A percentile compares a stretch with the other conserved stretches of the same genome.
Evolutionary conservation across 2,888 invertebrate genomes (phyloP).

Genomic region (Anthophora plumipes): DNA sequence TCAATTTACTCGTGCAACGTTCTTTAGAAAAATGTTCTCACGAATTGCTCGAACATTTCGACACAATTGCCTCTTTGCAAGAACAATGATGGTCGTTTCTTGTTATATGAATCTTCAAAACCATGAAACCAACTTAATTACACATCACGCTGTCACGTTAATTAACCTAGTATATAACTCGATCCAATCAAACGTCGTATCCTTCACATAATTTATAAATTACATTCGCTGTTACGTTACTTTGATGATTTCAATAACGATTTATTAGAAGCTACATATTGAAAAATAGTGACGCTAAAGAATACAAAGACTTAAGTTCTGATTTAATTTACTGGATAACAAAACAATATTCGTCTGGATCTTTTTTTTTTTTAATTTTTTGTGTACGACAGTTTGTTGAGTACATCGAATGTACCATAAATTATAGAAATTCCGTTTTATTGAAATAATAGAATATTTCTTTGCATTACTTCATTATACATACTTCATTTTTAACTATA

Average conservation of each 20-base stretch:
- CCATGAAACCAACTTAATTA: slow-evolving; percentile 49
- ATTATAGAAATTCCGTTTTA: no score
- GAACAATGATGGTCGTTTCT: slow-evolving; percentile 53
- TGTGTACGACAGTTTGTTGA: no score
- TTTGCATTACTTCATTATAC: no score
- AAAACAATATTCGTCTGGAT: neutral
- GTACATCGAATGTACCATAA: no score
- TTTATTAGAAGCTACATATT: slow-evolving; percentile 10
- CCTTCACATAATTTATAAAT: neutral
- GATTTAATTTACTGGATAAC: neutral
- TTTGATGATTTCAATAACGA: neutral
- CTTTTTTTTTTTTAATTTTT: no score
- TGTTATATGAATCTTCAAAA: slow-evolving; percentile 38
- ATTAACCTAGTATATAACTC: slow-evolving; percentile 31
- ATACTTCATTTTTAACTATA: no score
- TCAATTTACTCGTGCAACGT: slow-evolving; percentile 50
- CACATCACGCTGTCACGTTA: slow-evolving; percentile 1
- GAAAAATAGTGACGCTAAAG: neutral
- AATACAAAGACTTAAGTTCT: neutral
- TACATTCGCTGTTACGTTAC: neutral
- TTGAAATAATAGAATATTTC: no score
- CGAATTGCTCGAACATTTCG: slow-evolving; percentile 55
- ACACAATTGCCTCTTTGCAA: slow-evolving; percentile 37
- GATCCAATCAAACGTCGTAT: neutral
- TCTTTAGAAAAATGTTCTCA: slow-evolving; percentile 65